Evolutionary conservation across 2,113 vertebrate species (phyloP).

Genomic region (Thomomys bottae): DNA sequence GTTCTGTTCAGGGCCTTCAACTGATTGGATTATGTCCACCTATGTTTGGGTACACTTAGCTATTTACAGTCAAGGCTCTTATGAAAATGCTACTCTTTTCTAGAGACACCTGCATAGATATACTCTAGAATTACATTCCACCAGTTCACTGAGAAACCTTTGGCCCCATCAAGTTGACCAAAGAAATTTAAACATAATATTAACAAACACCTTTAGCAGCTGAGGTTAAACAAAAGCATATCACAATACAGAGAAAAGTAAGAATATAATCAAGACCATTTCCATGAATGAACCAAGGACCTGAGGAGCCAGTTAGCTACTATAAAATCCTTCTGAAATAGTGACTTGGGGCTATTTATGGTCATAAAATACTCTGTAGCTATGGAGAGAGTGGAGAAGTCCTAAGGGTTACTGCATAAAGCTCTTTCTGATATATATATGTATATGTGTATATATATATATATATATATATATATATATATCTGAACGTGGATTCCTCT

Average conservation of each 20-base stretch:
- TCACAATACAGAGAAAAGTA: neutral
- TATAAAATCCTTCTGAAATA: neutral
- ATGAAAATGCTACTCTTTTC: neutral
- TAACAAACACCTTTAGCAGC: neutral
- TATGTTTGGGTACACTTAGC: neutral
- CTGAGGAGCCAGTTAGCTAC: neutral
- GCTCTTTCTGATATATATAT: neutral
- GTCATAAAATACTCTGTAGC: neutral
- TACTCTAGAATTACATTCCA: neutral
- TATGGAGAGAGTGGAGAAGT: neutral
- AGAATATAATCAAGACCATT: neutral
- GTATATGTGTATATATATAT: too few species aligned
- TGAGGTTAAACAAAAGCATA: slow-evolving; percentile 16
- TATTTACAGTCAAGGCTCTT: neutral
- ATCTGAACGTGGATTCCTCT: neutral
- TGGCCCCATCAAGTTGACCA: neutral
- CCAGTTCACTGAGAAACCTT: neutral
- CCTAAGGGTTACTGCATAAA: neutral
- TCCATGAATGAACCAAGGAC: neutral
- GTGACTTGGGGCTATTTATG: neutral
- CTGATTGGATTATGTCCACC: neutral
- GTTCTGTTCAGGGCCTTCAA: neutral
- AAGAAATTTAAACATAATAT: neutral
- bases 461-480: too few species aligned
- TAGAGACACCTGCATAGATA: neutral